phyloP scores from a whole-genome alignment of 2,888 invertebrate species.

The Chrysopilus asiliformis region DNA sequence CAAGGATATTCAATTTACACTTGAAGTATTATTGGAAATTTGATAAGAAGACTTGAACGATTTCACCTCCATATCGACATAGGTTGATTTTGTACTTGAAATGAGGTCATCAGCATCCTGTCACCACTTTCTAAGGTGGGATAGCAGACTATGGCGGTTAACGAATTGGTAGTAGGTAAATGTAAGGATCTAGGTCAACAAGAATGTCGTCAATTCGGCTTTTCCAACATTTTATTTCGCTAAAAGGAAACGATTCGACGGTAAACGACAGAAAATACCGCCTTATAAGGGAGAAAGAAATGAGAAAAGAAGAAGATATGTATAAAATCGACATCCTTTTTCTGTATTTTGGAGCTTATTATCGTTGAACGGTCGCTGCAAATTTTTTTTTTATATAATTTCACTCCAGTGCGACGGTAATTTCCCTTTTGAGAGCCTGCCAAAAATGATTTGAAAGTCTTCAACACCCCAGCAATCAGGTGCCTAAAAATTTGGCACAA shows the following conservation, averaged over 20 bases:
- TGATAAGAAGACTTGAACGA: constrained; percentile 3
- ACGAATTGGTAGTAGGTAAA: background rate
- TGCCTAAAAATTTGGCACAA: background rate
- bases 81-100: too few relatives aligned
- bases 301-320: too few relatives aligned
- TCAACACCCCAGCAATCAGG: background rate
- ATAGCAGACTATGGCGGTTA: background rate
- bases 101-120: too few relatives aligned
- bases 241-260: too few relatives aligned
- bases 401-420: background rate
- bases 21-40: constrained; percentile 6
- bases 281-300: too few relatives aligned
- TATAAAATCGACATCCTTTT: too few relatives aligned
- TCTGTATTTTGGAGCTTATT: too few relatives aligned
- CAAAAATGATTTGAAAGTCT: background rate
- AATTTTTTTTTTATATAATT: background rate
- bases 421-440: background rate
- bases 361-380: background rate
- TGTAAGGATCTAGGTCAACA: background rate
- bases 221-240: too few relatives aligned
- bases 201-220: too few relatives aligned
- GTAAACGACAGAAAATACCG: too few relatives aligned
- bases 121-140: too few relatives aligned
- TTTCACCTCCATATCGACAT: too few relatives aligned
- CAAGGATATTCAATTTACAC: constrained; percentile 7